Percentiles rank a stretch among this genome's conserved stretches.
These are phyloP conservation scores for Panagrolaimus sp. DNA, from an alignment of 1,140 invertebrate species.

Conservation along the genomic window DNA sequence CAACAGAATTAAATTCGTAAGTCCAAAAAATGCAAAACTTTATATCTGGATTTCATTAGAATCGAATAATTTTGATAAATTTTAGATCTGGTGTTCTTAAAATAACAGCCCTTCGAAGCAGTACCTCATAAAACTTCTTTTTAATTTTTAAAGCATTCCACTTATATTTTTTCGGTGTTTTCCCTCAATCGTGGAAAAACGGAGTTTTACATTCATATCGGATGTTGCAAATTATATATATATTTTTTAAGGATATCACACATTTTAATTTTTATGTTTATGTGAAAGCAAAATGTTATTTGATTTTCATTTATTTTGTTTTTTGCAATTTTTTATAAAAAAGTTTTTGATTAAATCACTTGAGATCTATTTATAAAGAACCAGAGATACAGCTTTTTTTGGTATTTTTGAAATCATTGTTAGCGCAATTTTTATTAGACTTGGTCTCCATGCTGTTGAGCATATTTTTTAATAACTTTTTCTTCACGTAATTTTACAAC, in stretches of 20 bases:
- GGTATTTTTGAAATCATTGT: not conserved
- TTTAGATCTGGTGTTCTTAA: conserved; percentile 22
- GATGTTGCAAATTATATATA: too few species aligned
- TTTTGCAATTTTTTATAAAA: too few species aligned
- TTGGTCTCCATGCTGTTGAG: conserved; percentile 48
- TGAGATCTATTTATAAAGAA: conserved; percentile 17
- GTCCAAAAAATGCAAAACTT: not conserved
- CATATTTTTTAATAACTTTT: conserved; percentile 56
- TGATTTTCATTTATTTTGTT: too few species aligned
- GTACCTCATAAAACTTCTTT: not conserved
- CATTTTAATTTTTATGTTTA: too few species aligned
- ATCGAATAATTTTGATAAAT: too few species aligned
- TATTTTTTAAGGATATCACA: too few species aligned
- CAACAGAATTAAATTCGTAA: conserved; percentile 21
- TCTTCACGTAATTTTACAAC: conserved; percentile 55
- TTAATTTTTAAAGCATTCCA: conserved; percentile 8
- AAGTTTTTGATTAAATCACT: not conserved
- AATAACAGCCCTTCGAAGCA: conserved; percentile 19
- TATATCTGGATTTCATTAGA: too few species aligned
- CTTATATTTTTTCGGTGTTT: conserved; percentile 1
- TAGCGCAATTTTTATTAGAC: conserved; percentile 30
- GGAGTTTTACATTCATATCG: too few species aligned
- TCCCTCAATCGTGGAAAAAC: not conserved
- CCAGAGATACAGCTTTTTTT: not conserved
- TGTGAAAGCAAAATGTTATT: too few species aligned